phyloP scores from a whole-genome alignment of 1,140 invertebrate species.

The Teleogryllus occipitalis region DNA sequence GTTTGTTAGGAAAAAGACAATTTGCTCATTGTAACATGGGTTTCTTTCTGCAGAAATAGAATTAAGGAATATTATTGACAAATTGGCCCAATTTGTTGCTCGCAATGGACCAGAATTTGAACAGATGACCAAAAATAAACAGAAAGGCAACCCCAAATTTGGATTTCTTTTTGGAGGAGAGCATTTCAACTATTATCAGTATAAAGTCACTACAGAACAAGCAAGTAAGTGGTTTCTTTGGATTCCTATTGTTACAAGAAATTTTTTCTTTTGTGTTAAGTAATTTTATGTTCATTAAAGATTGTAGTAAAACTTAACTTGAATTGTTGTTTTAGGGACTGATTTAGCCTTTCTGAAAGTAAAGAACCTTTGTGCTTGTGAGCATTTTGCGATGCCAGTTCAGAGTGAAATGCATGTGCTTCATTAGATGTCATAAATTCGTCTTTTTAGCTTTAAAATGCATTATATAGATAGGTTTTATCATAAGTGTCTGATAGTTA shows the following conservation, averaged over 20 bases:
- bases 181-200: slow-evolving; percentile 93
- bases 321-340: no score
- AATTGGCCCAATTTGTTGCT: slow-evolving; percentile 95
- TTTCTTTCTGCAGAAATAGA: slow-evolving; percentile 65
- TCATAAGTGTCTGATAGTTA: background rate
- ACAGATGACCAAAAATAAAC: slow-evolving; percentile 95
- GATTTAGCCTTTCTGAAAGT: background rate
- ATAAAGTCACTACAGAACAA: slow-evolving; percentile 85
- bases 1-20: slow-evolving; percentile 7
- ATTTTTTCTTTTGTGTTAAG: no score
- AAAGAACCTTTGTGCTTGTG: background rate
- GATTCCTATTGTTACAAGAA: background rate
- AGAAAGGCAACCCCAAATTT: slow-evolving; percentile 95
- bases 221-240: slow-evolving; percentile 53
- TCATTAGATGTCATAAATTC: background rate
- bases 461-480: no score
- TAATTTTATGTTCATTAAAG: no score
- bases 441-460: background rate
- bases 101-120: slow-evolving; percentile 98
- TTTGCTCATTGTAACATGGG: slow-evolving; percentile 12
- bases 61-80: slow-evolving; percentile 93
- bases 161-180: slow-evolving; percentile 94
- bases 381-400: background rate
- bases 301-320: no score
- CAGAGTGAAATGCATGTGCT: background rate